Percentiles rank a stretch among this genome's conserved stretches.
phyloP scores from a whole-genome alignment of 2,888 invertebrate genomes.

The Toxonevra muliebris region DNA sequence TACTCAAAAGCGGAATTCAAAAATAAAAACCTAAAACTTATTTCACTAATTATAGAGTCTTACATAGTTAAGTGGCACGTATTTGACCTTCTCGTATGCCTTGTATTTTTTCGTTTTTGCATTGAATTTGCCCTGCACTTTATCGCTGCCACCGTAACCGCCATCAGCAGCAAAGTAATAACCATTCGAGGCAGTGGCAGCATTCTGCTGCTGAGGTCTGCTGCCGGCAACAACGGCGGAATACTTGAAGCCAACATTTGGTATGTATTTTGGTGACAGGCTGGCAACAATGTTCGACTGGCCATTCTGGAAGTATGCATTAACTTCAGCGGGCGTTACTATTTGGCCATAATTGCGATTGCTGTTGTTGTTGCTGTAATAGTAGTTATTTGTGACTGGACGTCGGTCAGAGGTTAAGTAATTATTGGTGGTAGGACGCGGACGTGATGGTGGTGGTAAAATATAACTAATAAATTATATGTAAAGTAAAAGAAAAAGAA shows the following conservation, averaged over 20 bases:
- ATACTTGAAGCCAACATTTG: constrained; percentile 62
- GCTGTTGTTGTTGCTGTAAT: constrained; percentile 46
- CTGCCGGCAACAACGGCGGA: constrained; percentile 54
- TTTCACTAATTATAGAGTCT: constrained; percentile 47
- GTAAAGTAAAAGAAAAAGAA: constrained; percentile 10
- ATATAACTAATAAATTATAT: constrained; percentile 54
- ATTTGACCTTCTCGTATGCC: constrained; percentile 61
- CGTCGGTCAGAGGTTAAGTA: constrained; percentile 39
- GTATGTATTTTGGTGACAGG: constrained; percentile 59
- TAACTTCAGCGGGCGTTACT: constrained; percentile 42
- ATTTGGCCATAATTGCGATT: constrained; percentile 51
- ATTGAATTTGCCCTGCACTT: constrained; percentile 64
- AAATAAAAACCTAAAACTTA: neutral
- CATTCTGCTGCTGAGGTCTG: constrained; percentile 2
- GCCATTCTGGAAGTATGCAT: constrained; percentile 36
- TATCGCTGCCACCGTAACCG: constrained; percentile 49
- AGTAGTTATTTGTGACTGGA: constrained; percentile 42
- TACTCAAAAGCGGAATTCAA: too few relatives aligned
- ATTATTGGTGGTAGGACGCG: constrained; percentile 52
- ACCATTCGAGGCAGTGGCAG: constrained; percentile 31
- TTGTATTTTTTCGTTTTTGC: constrained; percentile 63
- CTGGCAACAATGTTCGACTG: constrained; percentile 46
- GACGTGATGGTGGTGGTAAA: constrained; percentile 63
- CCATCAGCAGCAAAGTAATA: constrained; percentile 28
- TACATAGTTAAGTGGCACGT: constrained; percentile 61